Percentiles rank a stretch among this genome's conserved stretches.
phyloP scores from a whole-genome alignment of 2,797 vertebrate species.

The Hippoglossus hippoglossus region DNA sequence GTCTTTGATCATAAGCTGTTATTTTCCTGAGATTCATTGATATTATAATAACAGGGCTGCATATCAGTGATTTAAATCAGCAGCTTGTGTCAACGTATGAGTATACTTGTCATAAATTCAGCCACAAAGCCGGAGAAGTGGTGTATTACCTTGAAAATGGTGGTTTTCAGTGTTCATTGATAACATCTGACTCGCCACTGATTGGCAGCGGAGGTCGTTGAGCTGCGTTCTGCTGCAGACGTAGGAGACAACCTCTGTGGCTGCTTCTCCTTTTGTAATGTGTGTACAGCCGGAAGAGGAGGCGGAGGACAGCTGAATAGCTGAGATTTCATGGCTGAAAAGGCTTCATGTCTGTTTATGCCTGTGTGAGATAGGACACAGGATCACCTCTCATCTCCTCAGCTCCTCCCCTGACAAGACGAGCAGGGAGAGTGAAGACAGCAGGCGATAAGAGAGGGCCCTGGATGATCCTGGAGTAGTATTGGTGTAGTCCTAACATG shows the following conservation, averaged over 20 bases:
- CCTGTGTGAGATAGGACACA: constrained; percentile 23
- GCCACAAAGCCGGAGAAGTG: neutral
- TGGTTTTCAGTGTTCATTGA: constrained; percentile 34
- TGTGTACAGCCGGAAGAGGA: constrained; percentile 63
- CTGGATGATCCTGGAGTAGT: constrained; percentile 7
- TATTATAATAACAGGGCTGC: neutral
- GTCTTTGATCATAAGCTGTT: neutral
- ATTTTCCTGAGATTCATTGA: neutral
- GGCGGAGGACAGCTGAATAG: constrained; percentile 56
- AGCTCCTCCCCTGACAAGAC: constrained; percentile 12
- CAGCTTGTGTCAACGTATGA: neutral
- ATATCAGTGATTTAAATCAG: neutral
- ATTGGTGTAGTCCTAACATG: constrained; percentile 9
- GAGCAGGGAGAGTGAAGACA: constrained; percentile 9
- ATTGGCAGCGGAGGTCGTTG: constrained; percentile 23
- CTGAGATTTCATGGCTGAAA: constrained; percentile 61
- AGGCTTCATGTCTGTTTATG: constrained; percentile 36
- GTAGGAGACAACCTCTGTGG: constrained; percentile 63
- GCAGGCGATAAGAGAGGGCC: constrained; percentile 10
- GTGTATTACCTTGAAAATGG: neutral
- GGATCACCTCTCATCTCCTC: constrained; percentile 19
- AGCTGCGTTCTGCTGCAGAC: constrained; percentile 48
- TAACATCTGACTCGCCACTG: constrained; percentile 20
- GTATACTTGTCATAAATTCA: neutral
- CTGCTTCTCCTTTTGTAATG: constrained; percentile 43